Evolutionary conservation across 2,797 vertebrate species (phyloP).

Genomic region (Petrocephalus sullivani): DNA sequence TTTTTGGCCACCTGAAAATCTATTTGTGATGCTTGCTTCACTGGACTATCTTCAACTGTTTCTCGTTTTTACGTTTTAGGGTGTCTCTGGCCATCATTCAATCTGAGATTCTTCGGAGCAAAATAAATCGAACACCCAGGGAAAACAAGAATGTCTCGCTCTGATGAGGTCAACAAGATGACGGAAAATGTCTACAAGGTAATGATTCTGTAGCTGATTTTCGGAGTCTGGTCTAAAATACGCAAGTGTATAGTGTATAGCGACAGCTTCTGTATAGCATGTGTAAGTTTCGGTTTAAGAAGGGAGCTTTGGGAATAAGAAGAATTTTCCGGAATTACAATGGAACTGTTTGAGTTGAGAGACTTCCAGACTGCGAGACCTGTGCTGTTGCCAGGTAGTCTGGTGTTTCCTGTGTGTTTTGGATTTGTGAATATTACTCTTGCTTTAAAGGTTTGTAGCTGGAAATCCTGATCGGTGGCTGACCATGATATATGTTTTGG

Average conservation of each 20-base stretch:
- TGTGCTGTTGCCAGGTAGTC: background rate
- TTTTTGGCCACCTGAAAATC: background rate
- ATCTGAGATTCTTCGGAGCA: slow-evolving; percentile 20
- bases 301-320: background rate
- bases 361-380: background rate
- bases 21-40: slow-evolving; percentile 4
- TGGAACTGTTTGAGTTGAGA: background rate
- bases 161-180: slow-evolving; percentile 81
- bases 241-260: background rate
- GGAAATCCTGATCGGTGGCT: background rate
- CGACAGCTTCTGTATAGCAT: background rate
- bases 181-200: slow-evolving; percentile 83
- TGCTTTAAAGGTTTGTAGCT: background rate
- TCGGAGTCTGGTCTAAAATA: background rate
- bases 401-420: background rate
- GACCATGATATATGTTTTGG: background rate
- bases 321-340: background rate
- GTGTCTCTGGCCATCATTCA: slow-evolving; percentile 29
- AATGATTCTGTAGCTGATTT: slow-evolving; percentile 2
- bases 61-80: slow-evolving; percentile 26
- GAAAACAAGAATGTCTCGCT: slow-evolving; percentile 65
- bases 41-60: background rate
- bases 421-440: background rate
- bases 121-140: background rate
- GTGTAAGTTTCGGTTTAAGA: background rate